phyloP scores from a whole-genome alignment of 1,140 invertebrate genomes.

The Idris sp. region DNA sequence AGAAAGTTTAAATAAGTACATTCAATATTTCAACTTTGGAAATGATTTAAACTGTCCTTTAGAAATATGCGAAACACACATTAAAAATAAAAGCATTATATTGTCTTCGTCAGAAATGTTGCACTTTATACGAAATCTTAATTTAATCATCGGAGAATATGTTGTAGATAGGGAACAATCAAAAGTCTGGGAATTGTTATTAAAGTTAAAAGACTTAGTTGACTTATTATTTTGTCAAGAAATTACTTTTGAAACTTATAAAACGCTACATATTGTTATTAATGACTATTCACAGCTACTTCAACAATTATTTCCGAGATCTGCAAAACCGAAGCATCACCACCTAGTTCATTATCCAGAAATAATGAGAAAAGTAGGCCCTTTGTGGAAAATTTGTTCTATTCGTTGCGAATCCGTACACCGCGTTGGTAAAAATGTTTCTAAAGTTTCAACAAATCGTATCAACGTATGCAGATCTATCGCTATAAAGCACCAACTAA shows the following conservation, averaged over 20 bases:
- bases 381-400: too few species aligned
- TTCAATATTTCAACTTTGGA: conserved; percentile 4
- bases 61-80: conserved; percentile 2
- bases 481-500: too few species aligned
- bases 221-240: background rate
- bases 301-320: background rate
- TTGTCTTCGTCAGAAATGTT: conserved; percentile 32
- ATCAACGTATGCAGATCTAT: too few species aligned
- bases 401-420: too few species aligned
- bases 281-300: conserved; percentile 8
- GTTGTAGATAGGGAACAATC: conserved; percentile 4
- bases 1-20: conserved; percentile 2
- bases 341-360: conserved; percentile 19
- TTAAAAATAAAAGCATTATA: conserved; percentile 33
- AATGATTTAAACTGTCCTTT: background rate
- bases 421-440: too few species aligned
- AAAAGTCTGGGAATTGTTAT: conserved; percentile 13
- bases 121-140: conserved; percentile 13
- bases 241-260: background rate
- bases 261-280: background rate
- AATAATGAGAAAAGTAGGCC: too few species aligned
- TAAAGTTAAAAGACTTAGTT: conserved; percentile 18
- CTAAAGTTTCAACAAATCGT: too few species aligned
- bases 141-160: conserved; percentile 16
- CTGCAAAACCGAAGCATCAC: conserved; percentile 30